A percentile compares a stretch with the other conserved stretches of the same genome.
Evolutionary conservation across 1,140 invertebrate genomes (phyloP).

Genomic region (Drosophila parvula): DNA sequence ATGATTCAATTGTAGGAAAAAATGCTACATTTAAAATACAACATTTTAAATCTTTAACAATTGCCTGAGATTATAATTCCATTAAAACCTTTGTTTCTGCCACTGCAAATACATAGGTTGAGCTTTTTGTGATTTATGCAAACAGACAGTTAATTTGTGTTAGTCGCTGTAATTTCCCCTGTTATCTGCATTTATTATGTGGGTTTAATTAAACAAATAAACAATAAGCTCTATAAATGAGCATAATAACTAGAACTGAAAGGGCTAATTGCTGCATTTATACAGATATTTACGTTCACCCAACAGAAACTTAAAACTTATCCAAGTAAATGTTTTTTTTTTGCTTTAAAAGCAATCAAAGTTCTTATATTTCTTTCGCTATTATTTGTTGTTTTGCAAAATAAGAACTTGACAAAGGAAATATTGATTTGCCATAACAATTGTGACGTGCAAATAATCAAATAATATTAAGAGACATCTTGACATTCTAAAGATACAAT

Average conservation of each 20-base stretch:
- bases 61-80: neutral
- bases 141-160: neutral
- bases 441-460: neutral
- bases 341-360: conserved; percentile 1
- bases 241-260: neutral
- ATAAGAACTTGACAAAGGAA: neutral
- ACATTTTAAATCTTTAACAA: neutral
- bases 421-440: conserved; percentile 7
- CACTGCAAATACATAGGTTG: neutral
- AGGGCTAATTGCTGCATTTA: neutral
- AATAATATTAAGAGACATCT: neutral
- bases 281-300: neutral
- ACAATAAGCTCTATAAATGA: conserved; percentile 1
- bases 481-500: conserved; percentile 6
- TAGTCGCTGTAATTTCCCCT: neutral
- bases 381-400: neutral
- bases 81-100: neutral
- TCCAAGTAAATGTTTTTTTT: neutral
- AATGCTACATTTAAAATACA: too few species aligned
- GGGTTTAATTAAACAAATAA: neutral
- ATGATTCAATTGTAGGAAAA: too few species aligned
- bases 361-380: neutral
- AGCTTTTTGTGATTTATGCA: neutral
- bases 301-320: neutral
- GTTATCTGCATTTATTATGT: neutral